Base-by-base conservation (phyloP, 2,888 invertebrate genomes). In the Rhorus exstirpatorius region DNA sequence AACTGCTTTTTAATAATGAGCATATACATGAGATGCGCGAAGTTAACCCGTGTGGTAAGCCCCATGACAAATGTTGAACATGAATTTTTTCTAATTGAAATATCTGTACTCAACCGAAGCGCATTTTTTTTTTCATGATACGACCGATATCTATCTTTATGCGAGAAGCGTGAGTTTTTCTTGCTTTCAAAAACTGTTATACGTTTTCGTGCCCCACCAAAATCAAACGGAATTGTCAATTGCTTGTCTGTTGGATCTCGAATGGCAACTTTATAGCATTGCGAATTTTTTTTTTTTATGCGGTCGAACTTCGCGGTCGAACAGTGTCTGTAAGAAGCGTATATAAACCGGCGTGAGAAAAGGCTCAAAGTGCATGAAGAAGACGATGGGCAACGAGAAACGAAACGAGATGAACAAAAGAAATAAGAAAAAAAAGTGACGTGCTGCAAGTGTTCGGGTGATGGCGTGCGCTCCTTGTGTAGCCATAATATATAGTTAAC, bases 401-500 rank as follows among this genome's bases (percentile, higher is more conserved):
- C 70, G 70, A 78, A 63, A 78, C 63, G 38, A 49, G 60, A 31
- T n/a, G 21, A 24, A 68, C 17, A n/a, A 19, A 41, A 21, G 31
- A 38, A 19, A 26, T 2, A 14, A 53, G 41, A 68, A 35, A 70
- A 68, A 51, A 21, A 8, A 58, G 46, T 71, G 63, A 63, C 61
- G 53, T 70, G 38, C 61, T n/a, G n/a, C 46, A 51, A 60, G 77
- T 68, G 17, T 55, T 26, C 77, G 21, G 31, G 63, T 44, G 51
- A 71, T 71, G 41, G 63, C 71, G 55, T 46, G 78, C 46, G 61
- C 68, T 68, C n/a, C 77, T 38, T 41, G 51, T 46, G 58, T 49
- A 51, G 77, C 78, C n/a, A n/a, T n/a, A n/a, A n/a, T n/a, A n/a
- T 71, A 78, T 71, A 78, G 78, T 71, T 78, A 78, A 63, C 65